A percentile compares a stretch with the other conserved stretches of the same genome.
Conservation (phyloP, 2,797 vertebrate genomes). For the Pantherophis vulpinus region DNA sequence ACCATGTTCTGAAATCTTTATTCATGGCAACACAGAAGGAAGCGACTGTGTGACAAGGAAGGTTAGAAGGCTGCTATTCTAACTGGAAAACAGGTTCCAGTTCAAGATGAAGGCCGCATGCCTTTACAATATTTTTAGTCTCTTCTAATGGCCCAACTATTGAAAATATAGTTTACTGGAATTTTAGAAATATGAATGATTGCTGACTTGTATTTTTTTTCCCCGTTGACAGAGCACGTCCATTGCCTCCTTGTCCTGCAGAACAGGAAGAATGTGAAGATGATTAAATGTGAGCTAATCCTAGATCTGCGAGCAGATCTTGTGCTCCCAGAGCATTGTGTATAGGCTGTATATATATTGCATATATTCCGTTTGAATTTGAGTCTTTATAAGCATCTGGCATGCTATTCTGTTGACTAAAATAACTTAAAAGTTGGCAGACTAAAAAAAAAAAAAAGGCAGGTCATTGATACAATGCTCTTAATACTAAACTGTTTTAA, state of each 20-base stretch:
- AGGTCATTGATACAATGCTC: not conserved
- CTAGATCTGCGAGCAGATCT: slow-evolving; percentile 28
- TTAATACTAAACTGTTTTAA: not conserved
- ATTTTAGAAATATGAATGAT: not conserved
- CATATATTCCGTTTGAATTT: not conserved
- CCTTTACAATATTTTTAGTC: not conserved
- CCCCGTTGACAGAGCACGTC: slow-evolving; percentile 49
- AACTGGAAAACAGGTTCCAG: not conserved
- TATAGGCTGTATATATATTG: slow-evolving; percentile 20
- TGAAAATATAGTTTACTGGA: not conserved
- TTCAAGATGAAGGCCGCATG: not conserved
- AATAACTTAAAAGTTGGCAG: slow-evolving; percentile 1
- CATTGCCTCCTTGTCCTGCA: slow-evolving; percentile 52
- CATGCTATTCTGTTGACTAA: slow-evolving; percentile 9
- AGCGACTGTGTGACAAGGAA: not conserved
- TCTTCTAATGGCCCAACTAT: not conserved
- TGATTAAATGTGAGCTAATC: slow-evolving; percentile 48
- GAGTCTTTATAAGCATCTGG: not conserved
- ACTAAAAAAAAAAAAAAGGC: not conserved
- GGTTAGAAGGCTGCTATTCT: not conserved
- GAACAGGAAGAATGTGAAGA: slow-evolving; percentile 49
- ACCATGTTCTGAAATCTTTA: not conserved
- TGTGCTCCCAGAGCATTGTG: not conserved
- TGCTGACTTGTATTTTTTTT: not conserved
- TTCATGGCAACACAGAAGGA: not conserved